Conservation (phyloP, 2,797 vertebrate species). For the Galaxias olidus region DNA sequence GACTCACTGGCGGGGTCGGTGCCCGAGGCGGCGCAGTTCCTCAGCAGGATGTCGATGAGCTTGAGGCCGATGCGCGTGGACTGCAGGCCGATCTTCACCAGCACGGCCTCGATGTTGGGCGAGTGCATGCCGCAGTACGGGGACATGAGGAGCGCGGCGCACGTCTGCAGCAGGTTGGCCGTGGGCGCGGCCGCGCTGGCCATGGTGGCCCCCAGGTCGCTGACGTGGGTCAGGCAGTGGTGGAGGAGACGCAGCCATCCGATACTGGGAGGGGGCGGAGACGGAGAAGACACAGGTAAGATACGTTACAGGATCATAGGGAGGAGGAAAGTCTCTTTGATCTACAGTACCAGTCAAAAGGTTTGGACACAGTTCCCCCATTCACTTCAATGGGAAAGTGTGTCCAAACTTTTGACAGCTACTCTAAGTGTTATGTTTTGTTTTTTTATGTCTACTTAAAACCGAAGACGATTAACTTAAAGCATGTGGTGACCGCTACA, state of each 20-base stretch:
- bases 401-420: too few relatives aligned
- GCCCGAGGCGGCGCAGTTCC: conserved; percentile 95
- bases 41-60: conserved; percentile 95
- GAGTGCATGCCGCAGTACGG: conserved; percentile 99
- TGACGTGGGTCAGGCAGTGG: conserved; percentile 97
- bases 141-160: conserved; percentile 95
- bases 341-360: too few relatives aligned
- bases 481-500: too few relatives aligned
- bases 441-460: too few relatives aligned
- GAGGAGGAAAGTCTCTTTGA: too few relatives aligned
- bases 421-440: too few relatives aligned
- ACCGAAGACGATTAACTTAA: too few relatives aligned
- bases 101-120: conserved; percentile 96
- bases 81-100: conserved; percentile 97
- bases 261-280: conserved; percentile 76
- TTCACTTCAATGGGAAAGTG: too few relatives aligned
- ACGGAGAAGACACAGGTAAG: neutral
- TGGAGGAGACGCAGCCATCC: conserved; percentile 96
- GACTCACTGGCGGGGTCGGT: conserved; percentile 92
- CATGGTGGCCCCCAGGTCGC: conserved; percentile 97
- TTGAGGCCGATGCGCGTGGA: conserved; percentile 95
- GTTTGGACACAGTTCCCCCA: too few relatives aligned
- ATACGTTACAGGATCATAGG: neutral
- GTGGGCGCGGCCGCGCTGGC: conserved; percentile 96
- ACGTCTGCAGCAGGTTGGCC: conserved; percentile 96